These are phyloP conservation scores for Nemapogon koenigi DNA, from an alignment of 2,888 invertebrate species.

Conservation along the genomic window DNA sequence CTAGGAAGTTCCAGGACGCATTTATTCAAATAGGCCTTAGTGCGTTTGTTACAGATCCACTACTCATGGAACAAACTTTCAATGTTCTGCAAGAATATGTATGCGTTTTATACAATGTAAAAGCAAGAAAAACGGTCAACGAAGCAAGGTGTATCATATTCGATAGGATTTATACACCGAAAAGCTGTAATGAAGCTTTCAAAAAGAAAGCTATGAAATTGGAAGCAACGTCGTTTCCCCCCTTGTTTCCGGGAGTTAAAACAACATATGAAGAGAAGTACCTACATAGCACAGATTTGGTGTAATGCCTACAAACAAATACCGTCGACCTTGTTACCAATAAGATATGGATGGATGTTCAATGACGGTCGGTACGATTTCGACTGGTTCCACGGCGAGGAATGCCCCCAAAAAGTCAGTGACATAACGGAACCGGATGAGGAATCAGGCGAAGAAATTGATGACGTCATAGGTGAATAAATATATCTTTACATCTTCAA, in stretches of 20 bases:
- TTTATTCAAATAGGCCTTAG: slow-evolving; percentile 14
- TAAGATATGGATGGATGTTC: too few species aligned
- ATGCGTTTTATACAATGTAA: too few species aligned
- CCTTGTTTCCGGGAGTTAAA: slow-evolving; percentile 11
- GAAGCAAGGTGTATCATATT: slow-evolving; percentile 16
- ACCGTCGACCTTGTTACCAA: too few species aligned
- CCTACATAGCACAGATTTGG: slow-evolving; percentile 19
- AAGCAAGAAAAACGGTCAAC: slow-evolving; percentile 15
- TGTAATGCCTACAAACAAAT: too few species aligned
- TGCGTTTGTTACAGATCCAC: slow-evolving; percentile 13
- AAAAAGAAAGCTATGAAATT: too few species aligned
- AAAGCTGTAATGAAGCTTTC: slow-evolving; percentile 13
- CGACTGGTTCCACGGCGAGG: too few species aligned
- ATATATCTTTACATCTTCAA: slow-evolving; percentile 13
- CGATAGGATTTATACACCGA: slow-evolving; percentile 12
- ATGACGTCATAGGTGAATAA: too few species aligned
- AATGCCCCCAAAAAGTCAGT: too few species aligned
- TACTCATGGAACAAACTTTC: slow-evolving; percentile 16
- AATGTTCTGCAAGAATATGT: slow-evolving; percentile 18
- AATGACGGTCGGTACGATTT: too few species aligned
- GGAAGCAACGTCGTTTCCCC: background rate
- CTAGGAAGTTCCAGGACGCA: slow-evolving; percentile 15
- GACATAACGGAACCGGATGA: too few species aligned
- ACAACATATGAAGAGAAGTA: slow-evolving; percentile 17
- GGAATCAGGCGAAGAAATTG: too few species aligned